These are phyloP conservation scores for Nomia melanderi DNA, from an alignment of 1,140 invertebrate genomes.

Conservation along the genomic window DNA sequence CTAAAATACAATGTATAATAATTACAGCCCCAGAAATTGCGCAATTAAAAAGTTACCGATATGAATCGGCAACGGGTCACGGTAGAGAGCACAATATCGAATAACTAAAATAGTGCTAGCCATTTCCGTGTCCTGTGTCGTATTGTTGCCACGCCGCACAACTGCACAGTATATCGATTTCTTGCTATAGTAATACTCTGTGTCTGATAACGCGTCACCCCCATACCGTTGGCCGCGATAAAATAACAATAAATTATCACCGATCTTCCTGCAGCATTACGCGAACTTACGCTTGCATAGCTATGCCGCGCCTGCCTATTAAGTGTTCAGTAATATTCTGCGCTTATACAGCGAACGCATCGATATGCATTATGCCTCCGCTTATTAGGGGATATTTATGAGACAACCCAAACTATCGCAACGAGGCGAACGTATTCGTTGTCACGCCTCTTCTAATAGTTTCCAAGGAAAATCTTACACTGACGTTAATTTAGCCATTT, in stretches of 20 bases:
- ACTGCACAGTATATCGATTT: constrained; percentile 3
- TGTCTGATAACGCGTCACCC: background rate
- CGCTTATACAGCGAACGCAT: constrained; percentile 15
- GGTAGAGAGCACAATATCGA: too few species aligned
- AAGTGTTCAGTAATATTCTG: constrained; percentile 40
- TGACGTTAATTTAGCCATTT: constrained; percentile 25
- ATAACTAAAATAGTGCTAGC: background rate
- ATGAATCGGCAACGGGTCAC: too few species aligned
- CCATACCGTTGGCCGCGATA: background rate
- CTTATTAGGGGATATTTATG: constrained; percentile 62
- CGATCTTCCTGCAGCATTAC: constrained; percentile 15
- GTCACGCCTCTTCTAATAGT: constrained; percentile 48
- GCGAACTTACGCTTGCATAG: background rate
- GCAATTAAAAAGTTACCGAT: too few species aligned
- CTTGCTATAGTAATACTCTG: constrained; percentile 8
- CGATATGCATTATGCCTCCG: constrained; percentile 45
- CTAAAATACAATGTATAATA: too few species aligned
- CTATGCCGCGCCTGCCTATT: constrained; percentile 9
- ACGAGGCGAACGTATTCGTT: constrained; percentile 19
- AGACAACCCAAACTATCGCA: constrained; percentile 34
- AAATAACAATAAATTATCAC: constrained; percentile 20
- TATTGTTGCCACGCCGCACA: background rate
- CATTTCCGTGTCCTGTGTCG: background rate
- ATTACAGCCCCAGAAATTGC: too few species aligned
- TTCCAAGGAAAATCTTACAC: constrained; percentile 24